phyloP scores from a whole-genome alignment of 2,113 vertebrate genomes.

The Rhinoderma darwinii region DNA sequence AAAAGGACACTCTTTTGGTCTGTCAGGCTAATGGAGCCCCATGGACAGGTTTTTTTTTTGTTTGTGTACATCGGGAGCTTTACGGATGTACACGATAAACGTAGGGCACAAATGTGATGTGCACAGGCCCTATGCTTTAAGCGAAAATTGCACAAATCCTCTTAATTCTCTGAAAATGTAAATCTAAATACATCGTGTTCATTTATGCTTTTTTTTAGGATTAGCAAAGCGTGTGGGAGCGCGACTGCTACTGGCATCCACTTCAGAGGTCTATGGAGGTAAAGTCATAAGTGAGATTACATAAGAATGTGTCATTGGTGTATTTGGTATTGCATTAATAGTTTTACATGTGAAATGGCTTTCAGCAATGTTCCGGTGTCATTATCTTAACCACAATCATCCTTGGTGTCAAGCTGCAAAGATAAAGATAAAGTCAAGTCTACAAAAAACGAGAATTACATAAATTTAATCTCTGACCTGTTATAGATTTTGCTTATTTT shows the following conservation, averaged over 20 bases:
- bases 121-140: too few species aligned
- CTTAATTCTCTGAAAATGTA: neutral
- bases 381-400: neutral
- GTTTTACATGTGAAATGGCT: neutral
- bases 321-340: neutral
- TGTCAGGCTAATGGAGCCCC: too few species aligned
- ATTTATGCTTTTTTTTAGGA: constrained; percentile 69
- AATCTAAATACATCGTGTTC: neutral
- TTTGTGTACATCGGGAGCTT: too few species aligned
- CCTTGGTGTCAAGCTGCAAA: neutral
- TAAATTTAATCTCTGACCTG: neutral
- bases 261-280: constrained; percentile 98
- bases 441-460: neutral
- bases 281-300: constrained; percentile 61
- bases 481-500: neutral
- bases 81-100: too few species aligned
- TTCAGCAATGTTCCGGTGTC: neutral
- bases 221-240: constrained; percentile 96
- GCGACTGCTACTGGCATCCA: constrained; percentile 93
- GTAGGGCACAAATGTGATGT: neutral
- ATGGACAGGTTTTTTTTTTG: too few species aligned
- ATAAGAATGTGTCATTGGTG: neutral
- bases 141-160: neutral
- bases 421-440: neutral
- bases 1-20: too few species aligned